Conservation (phyloP, 2,797 vertebrate species). For the Telmatherina bonti region DNA sequence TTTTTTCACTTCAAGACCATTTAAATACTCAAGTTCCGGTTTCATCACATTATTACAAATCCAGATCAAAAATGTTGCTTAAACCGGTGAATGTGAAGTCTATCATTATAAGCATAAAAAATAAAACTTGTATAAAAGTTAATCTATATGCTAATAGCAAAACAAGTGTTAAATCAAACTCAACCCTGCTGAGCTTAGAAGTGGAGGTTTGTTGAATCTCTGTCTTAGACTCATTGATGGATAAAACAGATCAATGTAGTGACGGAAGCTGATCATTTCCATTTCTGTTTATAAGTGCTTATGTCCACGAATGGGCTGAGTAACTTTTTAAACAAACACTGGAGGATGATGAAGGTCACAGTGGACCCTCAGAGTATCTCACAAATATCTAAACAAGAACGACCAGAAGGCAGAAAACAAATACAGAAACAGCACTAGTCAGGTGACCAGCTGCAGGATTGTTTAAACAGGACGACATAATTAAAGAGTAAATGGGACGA, state of each 20-base stretch:
- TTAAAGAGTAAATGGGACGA: slow-evolving; percentile 2
- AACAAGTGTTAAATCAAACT: slow-evolving; percentile 20
- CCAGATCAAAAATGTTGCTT: background rate
- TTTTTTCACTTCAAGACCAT: background rate
- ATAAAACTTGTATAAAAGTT: slow-evolving; percentile 42
- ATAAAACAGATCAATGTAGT: background rate
- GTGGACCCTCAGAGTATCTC: background rate
- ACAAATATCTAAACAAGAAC: slow-evolving; percentile 7
- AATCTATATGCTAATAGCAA: background rate
- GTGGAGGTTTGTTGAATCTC: slow-evolving; percentile 25
- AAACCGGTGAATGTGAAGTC: slow-evolving; percentile 3
- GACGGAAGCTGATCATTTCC: background rate
- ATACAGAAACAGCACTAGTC: slow-evolving; percentile 4
- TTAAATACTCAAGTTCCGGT: slow-evolving; percentile 6
- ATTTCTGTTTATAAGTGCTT: background rate
- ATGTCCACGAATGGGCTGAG: background rate
- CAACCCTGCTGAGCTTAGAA: slow-evolving; percentile 33
- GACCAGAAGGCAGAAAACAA: slow-evolving; percentile 7
- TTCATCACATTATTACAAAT: background rate
- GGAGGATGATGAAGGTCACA: background rate
- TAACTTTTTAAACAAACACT: slow-evolving; percentile 11
- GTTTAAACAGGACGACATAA: slow-evolving; percentile 1
- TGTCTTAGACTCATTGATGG: slow-evolving; percentile 5
- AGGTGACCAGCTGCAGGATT: slow-evolving; percentile 14
- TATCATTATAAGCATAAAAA: slow-evolving; percentile 7